These are phyloP conservation scores for Dallia pectoralis DNA, from an alignment of 2,797 vertebrate genomes.

Conservation along the genomic window DNA sequence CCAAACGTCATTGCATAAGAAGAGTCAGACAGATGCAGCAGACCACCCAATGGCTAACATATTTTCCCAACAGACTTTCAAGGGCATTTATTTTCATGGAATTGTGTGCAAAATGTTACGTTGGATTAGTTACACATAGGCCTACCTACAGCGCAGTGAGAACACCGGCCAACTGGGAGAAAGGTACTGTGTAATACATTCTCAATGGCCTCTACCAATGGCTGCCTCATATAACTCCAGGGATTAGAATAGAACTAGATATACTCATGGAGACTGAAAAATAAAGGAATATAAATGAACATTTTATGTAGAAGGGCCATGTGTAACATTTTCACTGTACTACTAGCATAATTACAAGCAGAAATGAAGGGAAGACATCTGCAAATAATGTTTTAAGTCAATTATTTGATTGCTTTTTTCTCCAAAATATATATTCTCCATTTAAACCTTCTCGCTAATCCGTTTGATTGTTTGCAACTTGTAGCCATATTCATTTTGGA, in stretches of 20 bases:
- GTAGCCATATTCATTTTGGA: too few species aligned
- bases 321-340: too few species aligned
- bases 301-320: not conserved
- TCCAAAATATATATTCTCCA: too few species aligned
- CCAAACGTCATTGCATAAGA: not conserved
- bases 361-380: too few species aligned
- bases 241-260: not conserved
- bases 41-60: constrained; percentile 1
- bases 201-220: not conserved
- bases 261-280: not conserved
- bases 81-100: not conserved
- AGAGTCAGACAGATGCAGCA: not conserved
- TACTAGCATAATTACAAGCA: too few species aligned
- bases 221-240: not conserved
- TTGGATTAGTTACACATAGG: not conserved
- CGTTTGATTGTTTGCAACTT: too few species aligned
- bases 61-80: not conserved
- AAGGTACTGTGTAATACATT: not conserved
- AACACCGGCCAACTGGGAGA: not conserved
- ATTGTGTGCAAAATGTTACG: not conserved
- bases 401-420: too few species aligned
- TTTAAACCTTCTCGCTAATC: too few species aligned
- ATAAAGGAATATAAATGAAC: not conserved
- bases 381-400: too few species aligned
- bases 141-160: not conserved